Percentiles rank a stretch among this genome's conserved stretches.
phyloP scores from a whole-genome alignment of 2,113 vertebrate species.

The Gorsachius goisagi region DNA sequence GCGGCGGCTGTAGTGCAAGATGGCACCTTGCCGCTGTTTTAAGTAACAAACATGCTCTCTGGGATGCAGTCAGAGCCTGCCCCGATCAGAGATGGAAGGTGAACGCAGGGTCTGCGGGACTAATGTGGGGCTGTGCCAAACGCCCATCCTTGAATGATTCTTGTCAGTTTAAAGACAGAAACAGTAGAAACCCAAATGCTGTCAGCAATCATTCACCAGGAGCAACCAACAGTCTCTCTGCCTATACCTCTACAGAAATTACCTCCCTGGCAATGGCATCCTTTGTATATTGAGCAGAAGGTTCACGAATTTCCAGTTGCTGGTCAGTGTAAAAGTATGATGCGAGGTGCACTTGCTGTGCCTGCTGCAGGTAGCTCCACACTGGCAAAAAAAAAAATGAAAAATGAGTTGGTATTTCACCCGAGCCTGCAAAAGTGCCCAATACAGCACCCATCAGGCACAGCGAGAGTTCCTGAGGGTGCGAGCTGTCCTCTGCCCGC shows the following conservation, averaged over 20 bases:
- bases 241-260: constrained; percentile 16
- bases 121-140: constrained; percentile 29
- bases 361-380: not conserved
- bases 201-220: constrained; percentile 6
- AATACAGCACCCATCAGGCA: not conserved
- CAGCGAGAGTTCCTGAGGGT: not conserved
- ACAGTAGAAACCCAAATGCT: not conserved
- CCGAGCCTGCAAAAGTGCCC: not conserved
- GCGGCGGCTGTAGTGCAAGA: constrained; percentile 29
- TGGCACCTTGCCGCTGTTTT: constrained; percentile 60
- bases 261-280: constrained; percentile 31
- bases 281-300: not conserved
- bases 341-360: not conserved
- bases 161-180: constrained; percentile 38
- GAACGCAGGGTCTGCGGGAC: not conserved
- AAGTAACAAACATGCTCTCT: constrained; percentile 61
- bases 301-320: not conserved
- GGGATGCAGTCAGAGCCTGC: not conserved
- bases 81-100: constrained; percentile 27
- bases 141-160: not conserved
- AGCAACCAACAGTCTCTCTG: constrained; percentile 20
- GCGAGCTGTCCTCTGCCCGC: not conserved
- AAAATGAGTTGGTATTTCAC: not conserved
- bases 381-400: not conserved
- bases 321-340: not conserved